Percentiles rank a stretch among this genome's conserved stretches.
Evolutionary conservation across 2,888 invertebrate genomes (phyloP).

Genomic region (Globia sparganii): DNA sequence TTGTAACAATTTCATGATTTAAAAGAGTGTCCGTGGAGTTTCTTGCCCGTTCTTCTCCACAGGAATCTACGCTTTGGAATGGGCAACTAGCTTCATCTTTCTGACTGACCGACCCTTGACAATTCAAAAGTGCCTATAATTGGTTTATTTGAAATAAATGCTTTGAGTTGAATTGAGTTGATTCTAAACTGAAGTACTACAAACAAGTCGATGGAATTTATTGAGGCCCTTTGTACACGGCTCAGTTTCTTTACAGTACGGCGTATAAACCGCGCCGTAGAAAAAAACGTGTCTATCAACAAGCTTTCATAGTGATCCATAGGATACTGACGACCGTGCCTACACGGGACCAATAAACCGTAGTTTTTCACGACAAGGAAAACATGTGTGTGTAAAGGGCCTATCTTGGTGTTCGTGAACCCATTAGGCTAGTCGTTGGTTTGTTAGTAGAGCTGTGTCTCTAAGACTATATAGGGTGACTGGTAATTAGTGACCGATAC

Average conservation of each 20-base stretch:
- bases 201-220: background rate
- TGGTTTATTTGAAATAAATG: too few relatives aligned
- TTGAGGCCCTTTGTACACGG: background rate
- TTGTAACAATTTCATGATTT: too few relatives aligned
- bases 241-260: background rate
- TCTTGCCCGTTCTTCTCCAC: too few relatives aligned
- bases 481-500: too few relatives aligned
- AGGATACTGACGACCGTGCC: background rate
- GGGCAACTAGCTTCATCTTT: too few relatives aligned
- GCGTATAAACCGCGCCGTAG: too few relatives aligned
- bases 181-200: background rate
- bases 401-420: background rate
- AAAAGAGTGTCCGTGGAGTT: too few relatives aligned
- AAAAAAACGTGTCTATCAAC: background rate
- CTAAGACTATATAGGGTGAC: background rate
- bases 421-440: background rate
- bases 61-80: too few relatives aligned
- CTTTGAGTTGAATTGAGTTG: too few relatives aligned
- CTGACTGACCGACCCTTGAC: too few relatives aligned
- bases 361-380: background rate
- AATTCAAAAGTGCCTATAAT: too few relatives aligned
- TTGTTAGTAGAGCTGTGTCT: background rate
- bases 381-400: background rate
- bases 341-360: background rate
- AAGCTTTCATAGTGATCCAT: background rate